phyloP scores from a whole-genome alignment of 2,888 invertebrate species.

The Chaetogeoica ovagalla region DNA sequence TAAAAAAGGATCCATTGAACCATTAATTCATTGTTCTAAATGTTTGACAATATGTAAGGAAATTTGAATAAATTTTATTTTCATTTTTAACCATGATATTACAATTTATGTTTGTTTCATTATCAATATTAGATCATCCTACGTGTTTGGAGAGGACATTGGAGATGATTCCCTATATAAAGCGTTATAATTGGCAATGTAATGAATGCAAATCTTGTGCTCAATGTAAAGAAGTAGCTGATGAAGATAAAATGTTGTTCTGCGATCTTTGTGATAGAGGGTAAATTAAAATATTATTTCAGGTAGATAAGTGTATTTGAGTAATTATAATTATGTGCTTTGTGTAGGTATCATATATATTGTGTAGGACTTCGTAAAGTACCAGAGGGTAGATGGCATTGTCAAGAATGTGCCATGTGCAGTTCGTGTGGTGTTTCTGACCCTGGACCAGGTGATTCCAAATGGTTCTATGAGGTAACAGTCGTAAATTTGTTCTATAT shows the following conservation, averaged over 20 bases:
- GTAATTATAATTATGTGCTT: constrained; percentile 6
- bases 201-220: constrained; percentile 90
- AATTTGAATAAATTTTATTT: neutral
- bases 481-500: neutral
- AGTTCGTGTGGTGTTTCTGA: constrained; percentile 63
- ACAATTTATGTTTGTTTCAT: constrained; percentile 10
- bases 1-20: constrained; percentile 63
- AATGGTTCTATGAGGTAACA: constrained; percentile 63
- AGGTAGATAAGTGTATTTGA: neutral
- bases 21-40: constrained; percentile 66
- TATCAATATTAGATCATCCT: constrained; percentile 68
- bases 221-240: constrained; percentile 77
- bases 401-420: constrained; percentile 75
- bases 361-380: constrained; percentile 81
- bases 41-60: constrained; percentile 68
- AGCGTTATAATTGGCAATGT: constrained; percentile 90
- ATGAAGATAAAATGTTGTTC: constrained; percentile 89
- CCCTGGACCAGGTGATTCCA: constrained; percentile 61
- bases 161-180: constrained; percentile 81
- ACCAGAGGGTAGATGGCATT: constrained; percentile 89
- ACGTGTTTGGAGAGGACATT: constrained; percentile 82
- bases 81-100: neutral
- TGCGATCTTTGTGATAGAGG: constrained; percentile 94
- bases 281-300: constrained; percentile 57
- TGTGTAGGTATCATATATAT: constrained; percentile 76